These are phyloP conservation scores for Balanococcus diminutus DNA, from an alignment of 2,888 invertebrate species.

Conservation along the genomic window DNA sequence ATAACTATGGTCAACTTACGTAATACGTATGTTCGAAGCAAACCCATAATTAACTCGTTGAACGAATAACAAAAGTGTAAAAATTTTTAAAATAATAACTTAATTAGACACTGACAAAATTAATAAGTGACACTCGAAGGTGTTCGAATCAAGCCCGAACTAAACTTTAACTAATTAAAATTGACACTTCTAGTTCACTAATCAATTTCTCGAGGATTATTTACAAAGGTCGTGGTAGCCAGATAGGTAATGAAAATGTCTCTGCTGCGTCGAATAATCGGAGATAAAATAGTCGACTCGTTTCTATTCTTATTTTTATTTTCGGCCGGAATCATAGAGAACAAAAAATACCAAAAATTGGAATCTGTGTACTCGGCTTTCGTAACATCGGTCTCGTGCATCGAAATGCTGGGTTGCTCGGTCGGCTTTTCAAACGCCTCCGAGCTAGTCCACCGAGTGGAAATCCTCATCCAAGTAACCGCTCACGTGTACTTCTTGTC, in stretches of 20 bases:
- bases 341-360: background rate
- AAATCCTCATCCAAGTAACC: conserved; percentile 18
- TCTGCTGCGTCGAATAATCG: background rate
- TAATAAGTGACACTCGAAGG: too few species aligned
- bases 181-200: too few species aligned
- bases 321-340: background rate
- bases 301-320: background rate
- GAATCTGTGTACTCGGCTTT: background rate
- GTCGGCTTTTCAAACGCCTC: background rate
- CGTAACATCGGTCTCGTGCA: background rate
- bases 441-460: background rate
- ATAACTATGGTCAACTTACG: too few species aligned
- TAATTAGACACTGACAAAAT: too few species aligned
- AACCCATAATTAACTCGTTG: too few species aligned
- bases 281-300: background rate
- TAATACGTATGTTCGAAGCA: too few species aligned
- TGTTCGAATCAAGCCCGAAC: too few species aligned
- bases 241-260: background rate
- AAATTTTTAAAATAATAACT: too few species aligned
- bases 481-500: conserved; percentile 6
- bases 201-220: too few species aligned
- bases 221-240: too few species aligned
- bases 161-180: too few species aligned
- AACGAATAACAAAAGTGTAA: too few species aligned
- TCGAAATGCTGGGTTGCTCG: conserved; percentile 1